Evolutionary conservation across 2,888 invertebrate genomes (phyloP).

Genomic region (Notodonta ziczac): DNA sequence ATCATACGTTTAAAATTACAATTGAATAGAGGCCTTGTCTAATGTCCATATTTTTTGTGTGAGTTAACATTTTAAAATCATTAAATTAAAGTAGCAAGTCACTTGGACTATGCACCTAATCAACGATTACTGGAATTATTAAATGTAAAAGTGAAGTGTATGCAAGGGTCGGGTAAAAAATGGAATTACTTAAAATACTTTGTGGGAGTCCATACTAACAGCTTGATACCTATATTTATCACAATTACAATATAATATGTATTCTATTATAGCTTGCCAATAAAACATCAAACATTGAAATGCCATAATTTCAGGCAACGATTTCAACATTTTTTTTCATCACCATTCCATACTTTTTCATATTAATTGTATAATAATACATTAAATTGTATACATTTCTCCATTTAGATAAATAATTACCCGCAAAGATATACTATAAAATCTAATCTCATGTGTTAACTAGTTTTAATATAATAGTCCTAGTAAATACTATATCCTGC

Average conservation of each 20-base stretch:
- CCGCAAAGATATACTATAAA: conserved; percentile 75
- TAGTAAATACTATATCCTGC: conserved; percentile 56
- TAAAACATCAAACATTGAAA: conserved; percentile 75
- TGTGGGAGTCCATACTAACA: conserved; percentile 63
- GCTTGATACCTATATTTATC: conserved; percentile 73
- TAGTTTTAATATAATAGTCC: conserved; percentile 50
- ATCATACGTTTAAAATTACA: conserved; percentile 59
- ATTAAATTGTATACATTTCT: conserved; percentile 72
- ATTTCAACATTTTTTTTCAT: conserved; percentile 71
- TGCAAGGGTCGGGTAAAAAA: conserved; percentile 34
- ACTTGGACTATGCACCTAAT: conserved; percentile 32
- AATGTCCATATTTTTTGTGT: conserved; percentile 63
- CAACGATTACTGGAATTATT: conserved; percentile 46
- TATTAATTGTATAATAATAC: conserved; percentile 60
- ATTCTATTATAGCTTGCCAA: conserved; percentile 66
- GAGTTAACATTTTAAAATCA: conserved; percentile 51
- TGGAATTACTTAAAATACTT: conserved; percentile 38
- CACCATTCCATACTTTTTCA: conserved; percentile 51
- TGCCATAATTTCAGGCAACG: conserved; percentile 73
- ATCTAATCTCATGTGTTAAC: conserved; percentile 74
- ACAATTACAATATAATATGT: conserved; percentile 50
- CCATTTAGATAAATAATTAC: conserved; percentile 71
- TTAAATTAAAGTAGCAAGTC: conserved; percentile 34
- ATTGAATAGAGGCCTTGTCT: conserved; percentile 66
- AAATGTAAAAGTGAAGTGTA: conserved; percentile 40